A percentile compares a stretch with the other conserved stretches of the same genome.
phyloP scores from a whole-genome alignment of 2,888 invertebrate genomes.

The Craniophora ligustri region DNA sequence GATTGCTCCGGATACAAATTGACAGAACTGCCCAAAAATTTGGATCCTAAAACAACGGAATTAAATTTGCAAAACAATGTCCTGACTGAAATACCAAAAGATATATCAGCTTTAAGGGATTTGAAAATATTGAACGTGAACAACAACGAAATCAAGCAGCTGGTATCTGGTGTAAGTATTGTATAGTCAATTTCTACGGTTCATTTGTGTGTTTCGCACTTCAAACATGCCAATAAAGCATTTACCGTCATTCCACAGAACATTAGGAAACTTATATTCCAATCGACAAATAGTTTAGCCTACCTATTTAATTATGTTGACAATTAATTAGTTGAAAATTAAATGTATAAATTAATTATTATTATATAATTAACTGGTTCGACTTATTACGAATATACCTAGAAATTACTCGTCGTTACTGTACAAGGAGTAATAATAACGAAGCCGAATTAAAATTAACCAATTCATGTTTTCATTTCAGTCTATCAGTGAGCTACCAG shows the following conservation, averaged over 20 bases:
- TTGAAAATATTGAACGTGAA: conserved; percentile 76
- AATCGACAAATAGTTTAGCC: too few relatives aligned
- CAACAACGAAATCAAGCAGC: conserved; percentile 75
- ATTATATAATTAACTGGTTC: too few relatives aligned
- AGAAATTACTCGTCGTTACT: too few relatives aligned
- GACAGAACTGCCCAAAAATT: conserved; percentile 80
- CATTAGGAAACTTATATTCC: too few relatives aligned
- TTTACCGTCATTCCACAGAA: too few relatives aligned
- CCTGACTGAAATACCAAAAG: conserved; percentile 77
- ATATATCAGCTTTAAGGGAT: conserved; percentile 71
- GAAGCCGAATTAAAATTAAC: too few relatives aligned
- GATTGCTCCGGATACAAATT: conserved; percentile 85
- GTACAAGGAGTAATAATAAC: background rate
- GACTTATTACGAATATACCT: too few relatives aligned
- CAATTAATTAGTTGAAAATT: too few relatives aligned
- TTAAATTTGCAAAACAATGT: conserved; percentile 81
- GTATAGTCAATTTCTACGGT: too few relatives aligned
- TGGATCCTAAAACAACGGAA: conserved; percentile 74
- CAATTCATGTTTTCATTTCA: conserved; percentile 61
- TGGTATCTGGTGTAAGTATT: conserved; percentile 77
- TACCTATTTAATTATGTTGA: conserved; percentile 10
- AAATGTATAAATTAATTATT: too few relatives aligned
- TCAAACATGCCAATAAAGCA: too few relatives aligned
- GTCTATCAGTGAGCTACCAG: conserved; percentile 81
- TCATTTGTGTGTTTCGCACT: too few relatives aligned